These are phyloP conservation scores for Harmothoe impar DNA, from an alignment of 2,888 invertebrate genomes.

Conservation along the genomic window DNA sequence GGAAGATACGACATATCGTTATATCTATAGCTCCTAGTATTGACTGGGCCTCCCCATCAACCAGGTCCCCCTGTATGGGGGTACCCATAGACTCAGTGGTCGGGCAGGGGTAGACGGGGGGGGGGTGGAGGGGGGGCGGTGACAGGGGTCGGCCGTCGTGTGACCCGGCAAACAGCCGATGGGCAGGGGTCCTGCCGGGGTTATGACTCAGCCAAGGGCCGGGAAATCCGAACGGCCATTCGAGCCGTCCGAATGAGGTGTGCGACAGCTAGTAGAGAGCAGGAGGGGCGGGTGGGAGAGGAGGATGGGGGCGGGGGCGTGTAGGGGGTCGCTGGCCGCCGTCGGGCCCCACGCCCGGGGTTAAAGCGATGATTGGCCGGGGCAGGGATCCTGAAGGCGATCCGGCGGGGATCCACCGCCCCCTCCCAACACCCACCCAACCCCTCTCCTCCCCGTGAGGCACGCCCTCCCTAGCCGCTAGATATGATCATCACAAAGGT, in stretches of 20 bases:
- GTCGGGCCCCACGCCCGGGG: constrained; percentile 15
- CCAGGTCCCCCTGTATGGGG: neutral
- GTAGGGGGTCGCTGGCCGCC: neutral
- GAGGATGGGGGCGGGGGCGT: neutral
- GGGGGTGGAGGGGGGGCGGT: neutral
- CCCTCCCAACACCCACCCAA: neutral
- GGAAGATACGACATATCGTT: too few species aligned
- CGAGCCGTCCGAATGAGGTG: constrained; percentile 40
- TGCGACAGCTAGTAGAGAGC: neutral
- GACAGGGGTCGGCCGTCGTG: neutral
- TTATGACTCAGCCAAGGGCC: constrained; percentile 42
- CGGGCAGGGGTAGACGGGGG: neutral
- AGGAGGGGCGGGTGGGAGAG: too few species aligned
- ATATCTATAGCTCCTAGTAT: too few species aligned
- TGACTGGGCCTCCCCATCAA: neutral
- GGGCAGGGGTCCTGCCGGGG: constrained; percentile 49
- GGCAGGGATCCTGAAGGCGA: neutral
- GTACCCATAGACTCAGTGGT: neutral
- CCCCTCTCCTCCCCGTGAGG: neutral
- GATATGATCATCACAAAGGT: constrained; percentile 31
- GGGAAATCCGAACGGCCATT: constrained; percentile 53
- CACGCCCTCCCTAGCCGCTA: neutral
- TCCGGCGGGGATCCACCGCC: neutral
- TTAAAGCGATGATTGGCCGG: constrained; percentile 59
- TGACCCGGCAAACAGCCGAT: constrained; percentile 24